Evolutionary conservation across 2,888 invertebrate genomes (phyloP), one percentile per base, ranked within the genome.

Genomic region (Nemotelus pantherinus): DNA sequence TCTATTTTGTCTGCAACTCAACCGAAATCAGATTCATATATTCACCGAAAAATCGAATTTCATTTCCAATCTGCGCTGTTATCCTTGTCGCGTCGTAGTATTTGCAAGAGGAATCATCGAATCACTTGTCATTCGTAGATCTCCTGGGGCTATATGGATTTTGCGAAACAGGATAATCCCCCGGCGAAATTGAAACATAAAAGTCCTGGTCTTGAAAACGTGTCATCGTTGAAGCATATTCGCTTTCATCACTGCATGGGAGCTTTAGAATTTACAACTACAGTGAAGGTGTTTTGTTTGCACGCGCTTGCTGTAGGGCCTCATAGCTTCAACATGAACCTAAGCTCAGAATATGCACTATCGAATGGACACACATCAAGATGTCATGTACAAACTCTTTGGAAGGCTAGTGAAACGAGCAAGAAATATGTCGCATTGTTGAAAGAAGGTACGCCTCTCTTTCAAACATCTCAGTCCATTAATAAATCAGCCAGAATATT

Each of bases 161-260:
- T 74, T 60, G 47, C 50, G 74, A 74, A 74, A 74, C 74, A 60
- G 74, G 74, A 74, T 74, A 74, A 74, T 74, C 60, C 74, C 74
- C 74, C 74, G 60, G 74, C 74, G 74, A 74, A 74, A 74, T 74
- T 74, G 74, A 74, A 74, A 74, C 74, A 74, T 74, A 74, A 74
- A 74, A 60, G 74, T 74, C 74, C 63, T 74, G 60, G 57, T 74
- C 74, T 74, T 48, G 74, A 39, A 63, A 47, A 74, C 74, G 74
- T 74, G 74, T 74, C 74, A 74, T 74, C 47, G 63, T 53, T 41
- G 60, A 48, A 74, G 74, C 74, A 74, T 60, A 74, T 74, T 74
- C 63, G 43, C 74, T 60, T 74, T 60, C 57, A 74, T 74, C 74
- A 60, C 4, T 60, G 41, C 6, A 63, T 63, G 48, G n/a, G 50